phyloP scores from a whole-genome alignment of 1,140 invertebrate genomes.

The Lamellibrachia luymesi region DNA sequence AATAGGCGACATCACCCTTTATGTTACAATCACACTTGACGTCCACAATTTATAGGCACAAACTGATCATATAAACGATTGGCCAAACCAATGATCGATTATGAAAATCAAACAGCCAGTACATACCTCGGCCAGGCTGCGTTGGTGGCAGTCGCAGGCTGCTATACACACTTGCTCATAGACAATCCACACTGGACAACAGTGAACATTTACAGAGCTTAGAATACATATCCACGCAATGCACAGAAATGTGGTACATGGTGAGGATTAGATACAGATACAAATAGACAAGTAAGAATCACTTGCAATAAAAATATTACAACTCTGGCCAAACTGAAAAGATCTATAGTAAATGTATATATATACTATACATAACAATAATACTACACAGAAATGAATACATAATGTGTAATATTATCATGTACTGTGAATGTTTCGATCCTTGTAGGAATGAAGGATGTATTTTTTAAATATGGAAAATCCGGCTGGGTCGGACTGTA shows the following conservation, averaged over 20 bases:
- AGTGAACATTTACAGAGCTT: neutral
- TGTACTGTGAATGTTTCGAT: no score
- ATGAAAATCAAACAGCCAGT: neutral
- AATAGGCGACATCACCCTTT: no score
- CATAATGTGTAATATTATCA: no score
- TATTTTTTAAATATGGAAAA: no score
- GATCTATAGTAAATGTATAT: no score
- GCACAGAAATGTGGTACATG: slow-evolving; percentile 16
- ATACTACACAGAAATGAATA: no score
- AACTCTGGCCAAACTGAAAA: neutral
- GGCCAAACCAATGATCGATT: slow-evolving; percentile 19
- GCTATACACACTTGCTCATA: slow-evolving; percentile 92
- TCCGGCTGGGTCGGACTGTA: no score
- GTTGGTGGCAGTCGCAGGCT: slow-evolving; percentile 80
- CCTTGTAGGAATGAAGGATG: no score
- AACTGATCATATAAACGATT: slow-evolving; percentile 19
- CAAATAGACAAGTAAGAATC: neutral
- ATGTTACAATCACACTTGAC: neutral
- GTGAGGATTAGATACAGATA: neutral
- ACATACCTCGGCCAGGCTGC: slow-evolving; percentile 70
- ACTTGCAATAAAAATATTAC: neutral
- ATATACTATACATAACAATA: no score
- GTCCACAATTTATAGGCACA: neutral
- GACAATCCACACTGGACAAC: slow-evolving; percentile 73
- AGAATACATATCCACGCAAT: neutral